Evolutionary conservation across 2,797 vertebrate species (phyloP).

Genomic region (Microcaecilia unicolor): DNA sequence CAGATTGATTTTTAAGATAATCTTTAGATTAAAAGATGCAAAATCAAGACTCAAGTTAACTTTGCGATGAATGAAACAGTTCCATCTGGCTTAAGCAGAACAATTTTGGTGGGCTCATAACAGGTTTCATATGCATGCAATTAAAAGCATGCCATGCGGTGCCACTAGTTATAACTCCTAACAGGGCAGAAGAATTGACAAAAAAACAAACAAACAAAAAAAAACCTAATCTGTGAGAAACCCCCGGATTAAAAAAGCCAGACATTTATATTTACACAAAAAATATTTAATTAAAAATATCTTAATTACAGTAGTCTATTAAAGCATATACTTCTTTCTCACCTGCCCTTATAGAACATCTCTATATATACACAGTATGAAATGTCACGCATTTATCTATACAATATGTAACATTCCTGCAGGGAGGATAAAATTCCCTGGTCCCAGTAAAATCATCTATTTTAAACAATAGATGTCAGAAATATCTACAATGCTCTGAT

Average conservation of each 20-base stretch:
- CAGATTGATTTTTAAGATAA: too few species aligned
- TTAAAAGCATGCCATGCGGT: constrained; percentile 64
- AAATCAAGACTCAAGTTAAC: too few species aligned
- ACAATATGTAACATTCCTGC: constrained; percentile 92
- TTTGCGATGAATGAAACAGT: too few species aligned
- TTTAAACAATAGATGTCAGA: constrained; percentile 94
- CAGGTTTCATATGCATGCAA: constrained; percentile 57
- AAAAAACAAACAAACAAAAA: too few species aligned
- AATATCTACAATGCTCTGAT: constrained; percentile 78
- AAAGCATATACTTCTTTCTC: constrained; percentile 95
- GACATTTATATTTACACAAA: constrained; percentile 88
- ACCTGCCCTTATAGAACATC: constrained; percentile 96
- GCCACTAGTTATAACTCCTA: constrained; percentile 42
- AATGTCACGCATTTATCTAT: constrained; percentile 86
- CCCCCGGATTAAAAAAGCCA: constrained; percentile 61
- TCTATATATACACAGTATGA: constrained; percentile 93
- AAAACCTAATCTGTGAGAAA: too few species aligned
- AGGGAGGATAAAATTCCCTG: constrained; percentile 71
- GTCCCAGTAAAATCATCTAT: constrained; percentile 91
- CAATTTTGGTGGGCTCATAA: constrained; percentile 47
- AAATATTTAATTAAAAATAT: constrained; percentile 98
- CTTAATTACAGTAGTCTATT: constrained; percentile 99
- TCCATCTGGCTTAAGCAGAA: constrained; percentile 45
- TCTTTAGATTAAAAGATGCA: too few species aligned
- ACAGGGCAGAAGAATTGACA: constrained; percentile 23